Evolutionary conservation across 2,797 vertebrate species (phyloP), one percentile per base, ranked within the genome.

Genomic region (Sparus aurata): DNA sequence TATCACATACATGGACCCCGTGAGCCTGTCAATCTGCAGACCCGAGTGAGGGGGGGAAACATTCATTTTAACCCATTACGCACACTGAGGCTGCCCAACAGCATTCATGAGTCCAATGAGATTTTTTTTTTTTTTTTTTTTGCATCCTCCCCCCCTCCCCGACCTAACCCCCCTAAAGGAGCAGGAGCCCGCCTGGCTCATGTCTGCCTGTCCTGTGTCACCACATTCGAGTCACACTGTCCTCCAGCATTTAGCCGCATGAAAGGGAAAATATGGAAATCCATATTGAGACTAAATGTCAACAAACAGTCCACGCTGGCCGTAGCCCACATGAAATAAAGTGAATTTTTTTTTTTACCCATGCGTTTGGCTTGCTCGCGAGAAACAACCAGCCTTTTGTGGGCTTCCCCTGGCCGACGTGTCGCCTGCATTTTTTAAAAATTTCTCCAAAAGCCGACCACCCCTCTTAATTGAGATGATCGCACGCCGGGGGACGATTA

Each of bases 321-420:
- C 2, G 16, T 8, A 54, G 55, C 25, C 9, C 18, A 1, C 1
- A 12, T 61, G 47, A 53, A 72, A 79, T 62, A 34, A 54, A 41
- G 61, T 18, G n/a, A 68, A 68, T n/a, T n/a, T n/a, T n/a, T n/a
- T n/a, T n/a, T 4, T 43, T 60, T 5, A 3, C 8, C 18, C 20
- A 23, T 12, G 50, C 25, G 72, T 4, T 46, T 61, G 73, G 57
- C 43, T 25, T 73, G 73, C 27, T 69, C 12, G 45, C 27, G 58
- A 60, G 30, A 54, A 77, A 79, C 87, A 30, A 18, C 0, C 77
- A 75, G n/a, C 58, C 55, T 50, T 85, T 79, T 87, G 77, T 80
- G 57, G 54, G 8, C 4, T 8, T 34, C 30, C 43, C 45, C 58
- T 34, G 47, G 8, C 45, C 30, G 61, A 73, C 25, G 22, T n/a